phyloP scores from a whole-genome alignment of 2,797 vertebrate genomes.

The Echiichthys vipera region DNA sequence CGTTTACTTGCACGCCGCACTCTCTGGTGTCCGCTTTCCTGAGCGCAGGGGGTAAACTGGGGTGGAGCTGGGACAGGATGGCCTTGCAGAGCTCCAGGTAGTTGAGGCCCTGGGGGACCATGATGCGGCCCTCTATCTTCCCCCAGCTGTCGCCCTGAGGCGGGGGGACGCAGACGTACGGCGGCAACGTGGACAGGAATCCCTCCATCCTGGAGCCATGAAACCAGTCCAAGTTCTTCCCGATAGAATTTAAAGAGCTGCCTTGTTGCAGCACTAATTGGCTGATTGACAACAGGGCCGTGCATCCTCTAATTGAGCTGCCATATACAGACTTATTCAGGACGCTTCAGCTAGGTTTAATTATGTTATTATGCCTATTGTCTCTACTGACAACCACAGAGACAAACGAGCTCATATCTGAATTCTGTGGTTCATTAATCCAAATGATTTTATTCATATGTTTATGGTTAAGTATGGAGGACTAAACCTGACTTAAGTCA shows the following conservation, averaged over 20 bases:
- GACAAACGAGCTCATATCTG: background rate
- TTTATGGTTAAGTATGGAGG: too few relatives aligned
- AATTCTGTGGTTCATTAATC: background rate
- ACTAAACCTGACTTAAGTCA: too few relatives aligned
- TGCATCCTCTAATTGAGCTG: background rate
- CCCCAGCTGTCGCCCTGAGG: slow-evolving; percentile 81
- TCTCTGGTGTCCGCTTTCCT: slow-evolving; percentile 85
- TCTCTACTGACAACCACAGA: background rate
- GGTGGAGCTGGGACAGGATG: slow-evolving; percentile 87
- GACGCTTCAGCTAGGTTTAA: background rate
- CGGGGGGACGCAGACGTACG: slow-evolving; percentile 70
- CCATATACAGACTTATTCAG: background rate
- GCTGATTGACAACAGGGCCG: slow-evolving; percentile 70
- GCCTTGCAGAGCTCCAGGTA: slow-evolving; percentile 88
- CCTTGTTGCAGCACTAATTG: slow-evolving; percentile 46
- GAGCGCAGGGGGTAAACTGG: slow-evolving; percentile 56
- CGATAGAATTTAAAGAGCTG: slow-evolving; percentile 51
- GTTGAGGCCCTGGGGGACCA: slow-evolving; percentile 78
- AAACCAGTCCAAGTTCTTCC: slow-evolving; percentile 43
- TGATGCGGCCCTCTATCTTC: slow-evolving; percentile 75
- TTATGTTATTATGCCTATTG: background rate
- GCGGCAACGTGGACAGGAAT: slow-evolving; percentile 77
- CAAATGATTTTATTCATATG: background rate
- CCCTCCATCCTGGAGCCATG: slow-evolving; percentile 86
- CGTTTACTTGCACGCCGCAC: slow-evolving; percentile 92